A percentile compares a stretch with the other conserved stretches of the same genome.
These are phyloP conservation scores for Sialia sialis DNA, from an alignment of 2,113 vertebrate genomes.

Conservation along the genomic window DNA sequence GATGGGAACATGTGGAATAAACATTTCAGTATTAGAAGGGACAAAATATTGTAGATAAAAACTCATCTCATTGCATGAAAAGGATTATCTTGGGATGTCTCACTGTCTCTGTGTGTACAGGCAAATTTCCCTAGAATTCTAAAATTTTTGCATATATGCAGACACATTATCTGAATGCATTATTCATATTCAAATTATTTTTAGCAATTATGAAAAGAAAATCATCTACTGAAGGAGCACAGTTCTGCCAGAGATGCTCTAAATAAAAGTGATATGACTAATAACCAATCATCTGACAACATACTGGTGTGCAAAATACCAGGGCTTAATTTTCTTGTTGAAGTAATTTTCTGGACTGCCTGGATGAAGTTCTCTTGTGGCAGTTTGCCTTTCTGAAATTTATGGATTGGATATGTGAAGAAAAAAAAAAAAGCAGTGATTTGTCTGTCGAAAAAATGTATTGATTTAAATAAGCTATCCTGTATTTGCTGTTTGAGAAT, in stretches of 20 bases:
- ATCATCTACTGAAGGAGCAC: not conserved
- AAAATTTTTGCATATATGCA: not conserved
- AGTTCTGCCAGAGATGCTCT: not conserved
- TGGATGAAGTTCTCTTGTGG: not conserved
- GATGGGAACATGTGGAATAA: not conserved
- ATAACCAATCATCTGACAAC: not conserved
- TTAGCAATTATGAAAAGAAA: not conserved
- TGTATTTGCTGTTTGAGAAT: not conserved
- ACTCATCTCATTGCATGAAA: not conserved
- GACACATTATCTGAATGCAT: not conserved
- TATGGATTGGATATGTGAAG: not conserved
- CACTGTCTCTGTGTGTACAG: fast-evolving
- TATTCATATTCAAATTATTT: not conserved
- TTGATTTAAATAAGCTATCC: not conserved
- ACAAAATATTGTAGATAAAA: not conserved
- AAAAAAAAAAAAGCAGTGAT: not conserved
- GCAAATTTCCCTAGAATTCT: not conserved
- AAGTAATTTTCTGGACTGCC: not conserved
- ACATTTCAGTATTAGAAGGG: not conserved
- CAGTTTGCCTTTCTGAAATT: not conserved
- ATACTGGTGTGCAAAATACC: not conserved
- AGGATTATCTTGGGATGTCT: not conserved
- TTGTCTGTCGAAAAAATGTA: not conserved
- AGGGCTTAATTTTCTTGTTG: not conserved
- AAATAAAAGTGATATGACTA: not conserved